phyloP scores from a whole-genome alignment of 2,113 vertebrate species.

The Pyrgilauda ruficollis region DNA sequence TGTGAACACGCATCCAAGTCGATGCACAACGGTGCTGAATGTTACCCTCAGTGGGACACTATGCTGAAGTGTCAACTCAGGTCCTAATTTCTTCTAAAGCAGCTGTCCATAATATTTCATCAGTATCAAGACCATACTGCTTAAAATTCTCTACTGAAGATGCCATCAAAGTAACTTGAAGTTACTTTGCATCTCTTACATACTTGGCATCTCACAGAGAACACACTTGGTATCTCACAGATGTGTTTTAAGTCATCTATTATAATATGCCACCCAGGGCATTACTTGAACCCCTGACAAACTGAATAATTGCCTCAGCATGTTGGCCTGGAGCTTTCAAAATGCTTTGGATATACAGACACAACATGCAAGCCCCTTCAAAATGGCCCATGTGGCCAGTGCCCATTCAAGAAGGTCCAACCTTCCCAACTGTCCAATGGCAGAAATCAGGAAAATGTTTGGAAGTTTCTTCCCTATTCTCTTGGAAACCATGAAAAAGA shows the following conservation, averaged over 20 bases:
- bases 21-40: neutral
- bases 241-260: neutral
- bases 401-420: neutral
- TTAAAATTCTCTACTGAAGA: neutral
- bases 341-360: neutral
- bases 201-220: neutral
- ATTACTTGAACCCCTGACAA: neutral
- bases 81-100: neutral
- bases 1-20: neutral
- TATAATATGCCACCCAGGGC: neutral
- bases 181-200: neutral
- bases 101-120: constrained; percentile 15
- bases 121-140: neutral
- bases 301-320: neutral
- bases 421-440: neutral
- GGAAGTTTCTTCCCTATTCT: neutral
- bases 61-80: neutral
- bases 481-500: neutral
- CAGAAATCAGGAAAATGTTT: neutral
- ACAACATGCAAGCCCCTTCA: neutral
- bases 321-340: neutral
- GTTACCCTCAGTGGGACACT: neutral
- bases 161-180: neutral
- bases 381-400: accelerated
- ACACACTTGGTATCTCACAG: neutral